Evolutionary conservation across 1,140 invertebrate species (phyloP).

Genomic region (Hyphantria cunea): DNA sequence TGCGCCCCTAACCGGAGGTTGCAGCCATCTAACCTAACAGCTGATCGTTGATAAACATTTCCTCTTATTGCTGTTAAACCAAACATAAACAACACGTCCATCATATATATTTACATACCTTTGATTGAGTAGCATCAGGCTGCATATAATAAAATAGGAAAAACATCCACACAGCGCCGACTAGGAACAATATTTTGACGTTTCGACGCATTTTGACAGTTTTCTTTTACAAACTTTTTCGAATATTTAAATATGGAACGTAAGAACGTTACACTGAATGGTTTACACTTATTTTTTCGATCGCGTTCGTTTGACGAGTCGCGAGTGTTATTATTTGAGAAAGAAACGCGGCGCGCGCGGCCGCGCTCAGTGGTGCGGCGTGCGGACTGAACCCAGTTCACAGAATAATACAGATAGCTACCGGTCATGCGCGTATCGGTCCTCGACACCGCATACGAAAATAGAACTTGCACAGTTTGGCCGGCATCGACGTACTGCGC

Average conservation of each 20-base stretch:
- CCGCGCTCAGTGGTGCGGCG: conserved; percentile 65
- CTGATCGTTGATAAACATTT: conserved; percentile 58
- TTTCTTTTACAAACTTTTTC: conserved; percentile 22
- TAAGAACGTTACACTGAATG: conserved; percentile 33
- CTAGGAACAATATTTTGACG: conserved; percentile 66
- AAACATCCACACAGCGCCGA: conserved; percentile 70
- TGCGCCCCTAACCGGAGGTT: conserved; percentile 36
- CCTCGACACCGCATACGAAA: conserved; percentile 48
- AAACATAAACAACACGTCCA: conserved; percentile 9
- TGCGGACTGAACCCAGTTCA: conserved; percentile 54
- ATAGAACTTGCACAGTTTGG: conserved; percentile 49
- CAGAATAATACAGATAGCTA: conserved; percentile 42
- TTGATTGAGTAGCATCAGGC: conserved; percentile 56
- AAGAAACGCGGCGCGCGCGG: conserved; percentile 61
- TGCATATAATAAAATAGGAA: conserved; percentile 74
- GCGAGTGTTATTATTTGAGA: conserved; percentile 39
- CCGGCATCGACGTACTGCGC: conserved; percentile 20
- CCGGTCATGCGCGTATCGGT: conserved; percentile 69
- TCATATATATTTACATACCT: conserved; percentile 49
- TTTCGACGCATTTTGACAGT: conserved; percentile 67
- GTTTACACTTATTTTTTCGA: conserved; percentile 32
- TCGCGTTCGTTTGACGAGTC: conserved; percentile 26
- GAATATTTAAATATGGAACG: conserved; percentile 6
- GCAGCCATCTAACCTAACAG: conserved; percentile 53
- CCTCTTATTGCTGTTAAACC: conserved; percentile 5